Evolutionary conservation across 1,140 invertebrate genomes (phyloP).

Genomic region (Meloidogyne floridensis): DNA sequence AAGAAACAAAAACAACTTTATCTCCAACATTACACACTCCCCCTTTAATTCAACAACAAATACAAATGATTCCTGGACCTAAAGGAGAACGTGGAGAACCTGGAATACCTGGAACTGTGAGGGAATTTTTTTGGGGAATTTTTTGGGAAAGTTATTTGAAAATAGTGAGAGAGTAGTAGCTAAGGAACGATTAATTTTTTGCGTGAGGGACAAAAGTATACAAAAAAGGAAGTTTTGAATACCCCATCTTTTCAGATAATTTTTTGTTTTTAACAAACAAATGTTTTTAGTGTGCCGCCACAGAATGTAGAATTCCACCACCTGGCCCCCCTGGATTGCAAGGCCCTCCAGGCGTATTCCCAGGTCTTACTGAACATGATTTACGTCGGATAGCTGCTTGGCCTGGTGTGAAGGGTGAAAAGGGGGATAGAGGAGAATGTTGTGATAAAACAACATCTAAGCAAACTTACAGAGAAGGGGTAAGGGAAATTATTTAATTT

Average conservation of each 20-base stretch:
- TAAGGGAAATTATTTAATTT: not conserved
- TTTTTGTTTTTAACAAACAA: constrained; percentile 26
- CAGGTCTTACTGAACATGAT: constrained; percentile 49
- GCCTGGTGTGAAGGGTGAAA: constrained; percentile 51
- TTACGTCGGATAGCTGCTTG: constrained; percentile 49
- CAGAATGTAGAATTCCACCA: constrained; percentile 22
- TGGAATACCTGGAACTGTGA: constrained; percentile 34
- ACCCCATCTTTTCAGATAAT: not conserved
- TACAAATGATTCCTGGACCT: constrained; percentile 27
- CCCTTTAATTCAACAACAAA: too few species aligned
- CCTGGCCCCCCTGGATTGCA: constrained; percentile 45
- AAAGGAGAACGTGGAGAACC: constrained; percentile 39
- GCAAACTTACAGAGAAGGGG: not conserved
- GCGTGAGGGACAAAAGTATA: too few species aligned
- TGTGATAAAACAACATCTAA: not conserved
- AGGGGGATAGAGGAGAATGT: constrained; percentile 47
- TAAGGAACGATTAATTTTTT: too few species aligned
- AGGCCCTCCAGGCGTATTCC: constrained; percentile 35
- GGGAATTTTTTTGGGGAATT: not conserved
- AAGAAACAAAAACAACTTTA: not conserved
- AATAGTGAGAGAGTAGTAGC: too few species aligned
- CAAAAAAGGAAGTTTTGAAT: too few species aligned
- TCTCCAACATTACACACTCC: not conserved
- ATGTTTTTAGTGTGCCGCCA: not conserved
- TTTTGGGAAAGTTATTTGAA: not conserved